Evolutionary conservation across 2,888 invertebrate species (phyloP), one percentile per base, ranked within the genome.

Genomic region (Catotricha subobsoleta): DNA sequence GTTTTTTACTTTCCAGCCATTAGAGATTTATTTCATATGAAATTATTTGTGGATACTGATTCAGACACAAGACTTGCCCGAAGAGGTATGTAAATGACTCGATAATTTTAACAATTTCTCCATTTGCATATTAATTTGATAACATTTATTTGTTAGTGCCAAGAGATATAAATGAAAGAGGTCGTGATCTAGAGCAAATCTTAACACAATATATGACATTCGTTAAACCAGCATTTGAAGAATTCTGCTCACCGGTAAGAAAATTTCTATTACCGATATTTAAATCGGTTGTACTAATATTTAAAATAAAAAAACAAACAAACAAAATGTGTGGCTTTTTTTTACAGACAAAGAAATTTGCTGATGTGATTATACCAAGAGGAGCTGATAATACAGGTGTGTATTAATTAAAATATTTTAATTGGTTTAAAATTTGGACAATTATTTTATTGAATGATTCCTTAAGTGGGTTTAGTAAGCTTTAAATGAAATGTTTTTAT

Each of bases 221-320:
- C 59, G 97, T 98, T 2, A 99, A 99, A 62, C 97, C 97, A n/a
- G 97, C 97, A 3, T 99, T 98, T 62, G 98, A 99, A 60, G 95
- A 95, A 64, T 97, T 97, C 66, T 97, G 95, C 59, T 72, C 91
- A 50, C 97, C 97, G 47, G 90, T 90, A 66, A 74, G 76, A n/a
- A n/a, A n/a, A n/a, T n/a, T n/a, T n/a, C n/a, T n/a, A n/a, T n/a
- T n/a, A n/a, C n/a, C n/a, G n/a, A n/a, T n/a, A n/a, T n/a, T n/a
- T n/a, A n/a, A n/a, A n/a, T n/a, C n/a, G n/a, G n/a, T n/a, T n/a
- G n/a, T n/a, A n/a, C n/a, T n/a, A n/a, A n/a, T n/a, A n/a, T n/a
- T n/a, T n/a, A n/a, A n/a, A n/a, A n/a, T n/a, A n/a, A n/a, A n/a
- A n/a, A n/a, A n/a, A n/a, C n/a, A n/a, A n/a, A n/a, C n/a, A n/a